Conservation (phyloP, 2,797 vertebrate species). For the Hippopotamyrus pictus region DNA sequence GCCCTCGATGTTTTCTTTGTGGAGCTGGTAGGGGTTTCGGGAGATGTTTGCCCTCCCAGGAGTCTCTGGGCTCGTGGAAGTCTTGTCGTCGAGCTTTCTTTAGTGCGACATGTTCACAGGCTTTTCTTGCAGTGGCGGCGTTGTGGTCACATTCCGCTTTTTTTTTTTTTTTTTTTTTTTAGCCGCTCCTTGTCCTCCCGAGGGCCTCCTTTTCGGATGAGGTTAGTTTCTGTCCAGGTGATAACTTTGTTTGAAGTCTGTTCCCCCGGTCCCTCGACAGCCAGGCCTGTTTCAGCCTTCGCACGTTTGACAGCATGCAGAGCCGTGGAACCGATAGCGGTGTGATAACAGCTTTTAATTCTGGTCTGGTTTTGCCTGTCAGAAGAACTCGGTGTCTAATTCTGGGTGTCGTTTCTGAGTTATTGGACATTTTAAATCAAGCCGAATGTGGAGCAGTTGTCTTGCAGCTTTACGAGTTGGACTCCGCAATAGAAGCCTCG, state of each 20-base stretch:
- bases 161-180: neutral
- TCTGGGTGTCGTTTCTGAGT: neutral
- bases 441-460: neutral
- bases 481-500: neutral
- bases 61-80: neutral
- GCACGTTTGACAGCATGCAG: neutral
- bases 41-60: neutral
- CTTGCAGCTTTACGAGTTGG: neutral
- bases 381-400: neutral
- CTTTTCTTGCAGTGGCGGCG: neutral
- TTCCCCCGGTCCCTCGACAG: neutral
- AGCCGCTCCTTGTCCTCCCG: neutral
- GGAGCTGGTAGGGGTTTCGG: neutral
- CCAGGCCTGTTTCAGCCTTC: neutral
- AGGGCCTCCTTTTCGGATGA: neutral
- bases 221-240: neutral
- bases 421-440: neutral
- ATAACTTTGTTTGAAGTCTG: neutral
- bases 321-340: neutral
- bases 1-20: neutral
- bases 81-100: neutral
- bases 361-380: neutral
- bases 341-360: neutral
- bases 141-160: neutral
- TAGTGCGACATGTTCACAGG: neutral